Base-by-base conservation (phyloP, 2,113 vertebrate genomes). In the Ramphastos sulfuratus region DNA sequence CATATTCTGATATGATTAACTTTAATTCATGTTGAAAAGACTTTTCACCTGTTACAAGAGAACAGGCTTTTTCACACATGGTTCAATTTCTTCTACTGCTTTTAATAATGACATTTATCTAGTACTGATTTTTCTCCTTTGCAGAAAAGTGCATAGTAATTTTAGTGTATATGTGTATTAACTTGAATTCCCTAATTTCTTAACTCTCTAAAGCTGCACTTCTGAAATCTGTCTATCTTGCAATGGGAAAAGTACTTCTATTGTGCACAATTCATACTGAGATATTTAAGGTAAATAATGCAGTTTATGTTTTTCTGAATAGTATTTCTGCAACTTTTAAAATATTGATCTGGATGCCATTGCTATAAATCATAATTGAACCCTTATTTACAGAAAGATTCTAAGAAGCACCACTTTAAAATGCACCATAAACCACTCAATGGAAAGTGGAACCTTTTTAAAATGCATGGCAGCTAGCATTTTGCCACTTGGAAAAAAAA, bases 1-100 rank as follows among this genome's bases (percentile, higher is more conserved):
- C 6, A 0, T 88, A 84, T 73, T 74, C 64, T 90, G 67, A 81
- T 95, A 74, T 70, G 87, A 94, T 96, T 94, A 97, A 78, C 52
- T 65, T 94, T 93, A 90, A 94, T 96, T 95, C 37, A 37, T 55
- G 52, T 78, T 94, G 94, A 96, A 95, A 95, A 93, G 65, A 44
- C 65, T 92, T 93, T 79, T 77, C 63, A 77, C 33, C 42, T 92
- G 8, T 70, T 96, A 79, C 33, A 82, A 85, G 55, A 72, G 88
- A 97, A 92, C n/a, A 61, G 70, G 35, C 37, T 96, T 96, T 17
- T 96, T 91, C 67, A 85, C 33, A 44, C 21, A 59, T 33, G 6
- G 60, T 94, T 97, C 77, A 3, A 6, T 95, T 96, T 96, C 79
- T 91, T 94, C 86, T 92, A 48, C 39, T 39, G 20, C 23, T 64